Evolutionary conservation across 2,888 invertebrate species (phyloP), one percentile per base, ranked within the genome.

Genomic region (Clanis bilineata): DNA sequence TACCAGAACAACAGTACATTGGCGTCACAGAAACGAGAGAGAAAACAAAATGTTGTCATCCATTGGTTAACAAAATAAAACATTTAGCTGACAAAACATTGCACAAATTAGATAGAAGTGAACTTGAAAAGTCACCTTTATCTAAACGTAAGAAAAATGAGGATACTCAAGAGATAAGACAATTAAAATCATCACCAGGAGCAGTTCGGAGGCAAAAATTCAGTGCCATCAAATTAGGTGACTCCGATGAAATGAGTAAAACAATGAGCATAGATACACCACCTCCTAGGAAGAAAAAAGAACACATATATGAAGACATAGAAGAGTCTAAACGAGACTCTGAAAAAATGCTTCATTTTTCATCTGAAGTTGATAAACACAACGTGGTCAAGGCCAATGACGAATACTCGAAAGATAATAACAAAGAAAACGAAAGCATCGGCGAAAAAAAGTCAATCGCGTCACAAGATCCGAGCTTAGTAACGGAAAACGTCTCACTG

Each of bases 221-320:
- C 60, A 83, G 92, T 68, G 92, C 91, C 32, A 90, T 92, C 0
- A 92, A 92, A 72, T 77, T 92, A 71, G 92, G 92, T 43, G 88
- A 88, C 72, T 92, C 92, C 0, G 92, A 92, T 69, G 92, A 92
- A 77, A 88, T 92, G 88, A 92, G 92, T 66, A 92, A 88, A 85
- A 87, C 86, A 7, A 80, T 90, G 79, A 75, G 80, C 65, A 64
- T 83, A 25, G 92, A 92, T 39, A 86, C 88, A n/a, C 87, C 91
- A 55, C 82, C 86, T 2, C 86, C 89, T 4, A 87, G 93, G 61
- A 88, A 93, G 72, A 93, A 92, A 65, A 93, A 93, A 68, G 94
- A 94, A 64, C 94, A 94, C 73, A 93, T 94, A 62, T 94, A 94
- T 66, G 94, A 94, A 83, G 94, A 94, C 63, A 94, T 94, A 66